phyloP scores from a whole-genome alignment of 2,888 invertebrate species.

The Nemurella pictetii region DNA sequence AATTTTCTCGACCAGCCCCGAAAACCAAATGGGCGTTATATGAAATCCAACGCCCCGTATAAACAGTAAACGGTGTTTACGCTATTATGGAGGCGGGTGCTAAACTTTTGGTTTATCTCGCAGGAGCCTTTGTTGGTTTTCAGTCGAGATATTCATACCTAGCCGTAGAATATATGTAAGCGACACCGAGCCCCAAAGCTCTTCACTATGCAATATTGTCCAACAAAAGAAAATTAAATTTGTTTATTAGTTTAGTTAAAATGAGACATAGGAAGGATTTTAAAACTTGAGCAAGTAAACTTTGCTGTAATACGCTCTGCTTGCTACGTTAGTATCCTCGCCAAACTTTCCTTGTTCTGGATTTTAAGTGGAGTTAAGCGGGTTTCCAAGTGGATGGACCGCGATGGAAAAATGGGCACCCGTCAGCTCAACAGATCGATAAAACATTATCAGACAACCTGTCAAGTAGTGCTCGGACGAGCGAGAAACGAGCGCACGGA shows the following conservation, averaged over 20 bases:
- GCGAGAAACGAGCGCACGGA: neutral
- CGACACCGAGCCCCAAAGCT: neutral
- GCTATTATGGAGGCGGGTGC: neutral
- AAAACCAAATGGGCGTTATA: neutral
- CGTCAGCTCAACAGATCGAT: neutral
- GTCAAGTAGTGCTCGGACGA: neutral
- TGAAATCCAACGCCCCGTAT: neutral
- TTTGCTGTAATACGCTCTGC: neutral
- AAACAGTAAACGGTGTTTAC: neutral
- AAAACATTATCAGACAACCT: neutral
- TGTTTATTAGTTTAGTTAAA: neutral
- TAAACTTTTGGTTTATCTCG: neutral
- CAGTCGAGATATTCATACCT: neutral
- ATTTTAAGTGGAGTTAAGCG: neutral
- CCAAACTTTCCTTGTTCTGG: neutral
- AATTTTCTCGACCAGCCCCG: neutral
- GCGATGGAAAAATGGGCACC: neutral
- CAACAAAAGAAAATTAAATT: neutral
- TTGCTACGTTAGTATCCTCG: neutral
- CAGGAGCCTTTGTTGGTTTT: neutral
- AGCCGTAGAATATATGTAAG: neutral
- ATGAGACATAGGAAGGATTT: neutral
- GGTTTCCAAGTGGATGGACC: neutral
- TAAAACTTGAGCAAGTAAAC: neutral
- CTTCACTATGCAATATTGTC: neutral